Percentiles rank a stretch among this genome's conserved stretches.
Evolutionary conservation across 1,140 invertebrate genomes (phyloP).

Genomic region (Drosophila grimshawi): DNA sequence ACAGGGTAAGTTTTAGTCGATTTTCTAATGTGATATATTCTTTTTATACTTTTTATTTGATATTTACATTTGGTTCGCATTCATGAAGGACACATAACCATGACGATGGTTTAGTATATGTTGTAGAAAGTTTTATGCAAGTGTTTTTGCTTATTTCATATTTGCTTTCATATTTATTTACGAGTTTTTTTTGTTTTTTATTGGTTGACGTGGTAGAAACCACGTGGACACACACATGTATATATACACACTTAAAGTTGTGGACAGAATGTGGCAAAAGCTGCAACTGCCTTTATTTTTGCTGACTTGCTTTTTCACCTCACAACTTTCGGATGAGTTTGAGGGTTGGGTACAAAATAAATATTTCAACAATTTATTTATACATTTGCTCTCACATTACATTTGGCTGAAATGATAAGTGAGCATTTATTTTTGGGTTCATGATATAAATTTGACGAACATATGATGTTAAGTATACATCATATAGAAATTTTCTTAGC

Average conservation of each 20-base stretch:
- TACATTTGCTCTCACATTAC: slow-evolving; percentile 40
- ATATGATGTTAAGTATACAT: no score
- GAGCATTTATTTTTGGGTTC: background rate
- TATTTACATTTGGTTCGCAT: slow-evolving; percentile 59
- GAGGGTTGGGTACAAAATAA: slow-evolving; percentile 15
- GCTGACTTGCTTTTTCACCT: slow-evolving; percentile 23
- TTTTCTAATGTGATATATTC: background rate
- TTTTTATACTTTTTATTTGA: slow-evolving; percentile 39
- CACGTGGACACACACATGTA: slow-evolving; percentile 2
- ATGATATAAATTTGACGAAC: no score
- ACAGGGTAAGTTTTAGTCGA: slow-evolving; percentile 11
- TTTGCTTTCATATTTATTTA: slow-evolving; percentile 39
- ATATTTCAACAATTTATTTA: slow-evolving; percentile 55
- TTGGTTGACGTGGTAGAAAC: background rate
- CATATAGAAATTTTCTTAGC: no score
- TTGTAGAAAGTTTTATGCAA: slow-evolving; percentile 28
- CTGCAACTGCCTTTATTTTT: slow-evolving; percentile 15
- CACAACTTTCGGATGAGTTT: background rate
- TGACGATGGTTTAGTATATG: background rate
- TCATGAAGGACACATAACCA: slow-evolving; percentile 33
- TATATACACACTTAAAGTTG: slow-evolving; percentile 10
- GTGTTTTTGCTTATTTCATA: slow-evolving; percentile 40
- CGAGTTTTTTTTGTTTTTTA: slow-evolving; percentile 26
- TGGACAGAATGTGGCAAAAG: slow-evolving; percentile 14
- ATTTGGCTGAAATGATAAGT: slow-evolving; percentile 17